Conservation (phyloP, 2,797 vertebrate species). For the Triplophysa bombifrons region DNA sequence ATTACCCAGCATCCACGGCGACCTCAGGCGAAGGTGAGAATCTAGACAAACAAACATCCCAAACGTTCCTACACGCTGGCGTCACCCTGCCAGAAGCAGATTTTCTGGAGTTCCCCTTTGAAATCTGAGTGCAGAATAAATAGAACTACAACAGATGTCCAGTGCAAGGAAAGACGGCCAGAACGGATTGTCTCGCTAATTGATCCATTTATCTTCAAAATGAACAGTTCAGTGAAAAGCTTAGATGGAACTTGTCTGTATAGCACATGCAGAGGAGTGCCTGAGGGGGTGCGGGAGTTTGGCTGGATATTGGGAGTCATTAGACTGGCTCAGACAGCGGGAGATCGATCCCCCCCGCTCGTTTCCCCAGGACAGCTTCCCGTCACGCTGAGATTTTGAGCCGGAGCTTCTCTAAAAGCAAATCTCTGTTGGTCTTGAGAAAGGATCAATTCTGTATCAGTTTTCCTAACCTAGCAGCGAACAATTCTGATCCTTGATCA, state of each 20-base stretch:
- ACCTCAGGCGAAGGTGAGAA: neutral
- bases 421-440: conserved; percentile 43
- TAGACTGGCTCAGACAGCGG: conserved; percentile 56
- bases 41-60: neutral
- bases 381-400: conserved; percentile 50
- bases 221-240: conserved; percentile 22
- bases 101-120: neutral
- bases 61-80: neutral
- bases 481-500: neutral
- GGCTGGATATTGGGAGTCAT: conserved; percentile 42
- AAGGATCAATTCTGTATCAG: neutral
- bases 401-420: conserved; percentile 45
- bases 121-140: conserved; percentile 30
- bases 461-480: neutral
- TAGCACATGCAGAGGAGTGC: neutral
- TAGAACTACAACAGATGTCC: conserved; percentile 36
- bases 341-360: conserved; percentile 53
- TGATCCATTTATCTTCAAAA: conserved; percentile 36
- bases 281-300: conserved; percentile 28
- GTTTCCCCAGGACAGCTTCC: conserved; percentile 41
- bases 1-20: conserved; percentile 1
- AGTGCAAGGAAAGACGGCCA: neutral
- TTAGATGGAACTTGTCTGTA: conserved; percentile 15
- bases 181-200: conserved; percentile 20
- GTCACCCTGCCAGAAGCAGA: conserved; percentile 9